These are phyloP conservation scores for Leiothrix lutea DNA, from an alignment of 2,113 vertebrate species.

Conservation along the genomic window DNA sequence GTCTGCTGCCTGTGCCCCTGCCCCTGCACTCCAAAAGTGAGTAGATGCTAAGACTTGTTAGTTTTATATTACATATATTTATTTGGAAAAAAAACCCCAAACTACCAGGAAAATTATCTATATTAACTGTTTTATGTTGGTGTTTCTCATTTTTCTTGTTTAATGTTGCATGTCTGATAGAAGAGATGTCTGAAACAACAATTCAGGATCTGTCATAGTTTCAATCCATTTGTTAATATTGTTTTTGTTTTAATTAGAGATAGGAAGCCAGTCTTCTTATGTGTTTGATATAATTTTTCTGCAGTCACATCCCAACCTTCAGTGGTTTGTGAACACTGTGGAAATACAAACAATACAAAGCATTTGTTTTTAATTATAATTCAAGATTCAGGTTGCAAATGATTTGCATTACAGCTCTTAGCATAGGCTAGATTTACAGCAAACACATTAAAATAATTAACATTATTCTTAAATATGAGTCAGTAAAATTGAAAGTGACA, in stretches of 20 bases:
- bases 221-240: neutral
- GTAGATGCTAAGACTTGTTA: neutral
- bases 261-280: neutral
- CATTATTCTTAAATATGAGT: conserved; percentile 55
- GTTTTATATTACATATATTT: neutral
- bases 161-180: neutral
- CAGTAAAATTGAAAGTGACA: conserved; percentile 55
- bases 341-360: neutral
- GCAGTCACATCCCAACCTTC: neutral
- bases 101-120: neutral
- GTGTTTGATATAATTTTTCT: neutral
- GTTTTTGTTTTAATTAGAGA: neutral
- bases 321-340: neutral
- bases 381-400: conserved; percentile 12
- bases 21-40: neutral
- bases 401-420: neutral
- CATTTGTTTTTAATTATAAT: neutral
- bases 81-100: neutral
- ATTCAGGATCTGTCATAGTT: neutral
- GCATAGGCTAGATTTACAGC: conserved; percentile 35
- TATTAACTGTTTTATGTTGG: neutral
- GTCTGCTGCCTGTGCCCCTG: neutral
- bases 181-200: neutral
- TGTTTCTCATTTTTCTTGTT: neutral
- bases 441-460: conserved; percentile 59